These are phyloP conservation scores for Myiopsitta monachus DNA, from an alignment of 2,113 vertebrate genomes.

Conservation along the genomic window DNA sequence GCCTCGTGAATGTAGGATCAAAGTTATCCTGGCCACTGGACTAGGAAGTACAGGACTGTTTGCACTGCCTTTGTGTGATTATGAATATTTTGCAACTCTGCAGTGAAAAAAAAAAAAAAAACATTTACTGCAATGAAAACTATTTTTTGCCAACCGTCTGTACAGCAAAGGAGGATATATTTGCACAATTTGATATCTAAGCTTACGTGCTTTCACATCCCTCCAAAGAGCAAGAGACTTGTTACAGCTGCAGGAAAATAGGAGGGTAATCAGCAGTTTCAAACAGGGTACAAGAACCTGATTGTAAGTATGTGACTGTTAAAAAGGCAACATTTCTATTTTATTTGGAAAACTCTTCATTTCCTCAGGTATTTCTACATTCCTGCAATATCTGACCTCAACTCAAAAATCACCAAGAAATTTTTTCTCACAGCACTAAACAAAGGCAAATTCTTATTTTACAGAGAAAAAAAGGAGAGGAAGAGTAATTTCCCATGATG, in stretches of 20 bases:
- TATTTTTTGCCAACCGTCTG: not conserved
- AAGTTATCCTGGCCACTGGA: not conserved
- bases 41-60: not conserved
- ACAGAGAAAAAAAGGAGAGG: not conserved
- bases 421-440: not conserved
- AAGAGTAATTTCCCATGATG: not conserved
- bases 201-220: not conserved
- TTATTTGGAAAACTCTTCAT: not conserved
- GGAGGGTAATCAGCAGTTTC: not conserved
- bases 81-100: not conserved
- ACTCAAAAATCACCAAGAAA: not conserved
- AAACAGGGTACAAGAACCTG: not conserved
- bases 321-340: not conserved
- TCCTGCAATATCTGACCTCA: not conserved
- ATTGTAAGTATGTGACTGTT: not conserved
- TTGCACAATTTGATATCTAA: not conserved
- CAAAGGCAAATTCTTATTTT: not conserved
- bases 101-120: not conserved
- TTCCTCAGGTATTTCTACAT: not conserved
- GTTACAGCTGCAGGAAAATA: not conserved
- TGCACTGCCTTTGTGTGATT: not conserved
- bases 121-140: not conserved
- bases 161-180: not conserved
- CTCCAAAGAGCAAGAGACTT: not conserved
- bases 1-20: not conserved